These are phyloP conservation scores for Lypha dubia DNA, from an alignment of 2,888 invertebrate species.

Conservation along the genomic window DNA sequence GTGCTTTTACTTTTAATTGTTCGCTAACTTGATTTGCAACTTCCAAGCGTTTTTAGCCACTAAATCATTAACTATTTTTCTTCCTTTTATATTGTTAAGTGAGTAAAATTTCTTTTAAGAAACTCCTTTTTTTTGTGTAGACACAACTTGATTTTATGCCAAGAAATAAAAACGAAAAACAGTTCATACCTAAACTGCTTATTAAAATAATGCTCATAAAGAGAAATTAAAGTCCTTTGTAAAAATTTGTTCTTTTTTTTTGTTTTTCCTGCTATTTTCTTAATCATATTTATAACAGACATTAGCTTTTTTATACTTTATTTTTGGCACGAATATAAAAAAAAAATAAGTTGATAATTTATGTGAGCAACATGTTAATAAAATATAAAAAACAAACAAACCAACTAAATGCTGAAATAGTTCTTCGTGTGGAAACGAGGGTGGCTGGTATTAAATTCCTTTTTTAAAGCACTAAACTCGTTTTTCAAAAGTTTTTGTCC, in stretches of 20 bases:
- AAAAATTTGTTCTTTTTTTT: no score
- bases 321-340: conserved; percentile 20
- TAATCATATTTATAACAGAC: no score
- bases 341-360: conserved; percentile 42
- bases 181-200: no score
- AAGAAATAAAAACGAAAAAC: no score
- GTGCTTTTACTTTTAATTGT: not conserved
- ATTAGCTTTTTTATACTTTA: not conserved
- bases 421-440: not conserved
- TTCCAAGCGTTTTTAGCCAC: not conserved
- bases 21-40: not conserved
- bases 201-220: no score
- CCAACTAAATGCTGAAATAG: not conserved
- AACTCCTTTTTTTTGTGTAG: not conserved
- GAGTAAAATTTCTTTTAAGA: not conserved
- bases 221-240: no score
- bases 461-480: no score
- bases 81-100: not conserved
- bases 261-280: not conserved
- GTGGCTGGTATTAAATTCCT: not conserved
- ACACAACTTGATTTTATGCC: not conserved
- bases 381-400: not conserved
- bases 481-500: no score
- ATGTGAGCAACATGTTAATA: conserved; percentile 45
- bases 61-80: not conserved